Conservation (phyloP, 2,797 vertebrate genomes). For the Pseudochirops cupreus region DNA sequence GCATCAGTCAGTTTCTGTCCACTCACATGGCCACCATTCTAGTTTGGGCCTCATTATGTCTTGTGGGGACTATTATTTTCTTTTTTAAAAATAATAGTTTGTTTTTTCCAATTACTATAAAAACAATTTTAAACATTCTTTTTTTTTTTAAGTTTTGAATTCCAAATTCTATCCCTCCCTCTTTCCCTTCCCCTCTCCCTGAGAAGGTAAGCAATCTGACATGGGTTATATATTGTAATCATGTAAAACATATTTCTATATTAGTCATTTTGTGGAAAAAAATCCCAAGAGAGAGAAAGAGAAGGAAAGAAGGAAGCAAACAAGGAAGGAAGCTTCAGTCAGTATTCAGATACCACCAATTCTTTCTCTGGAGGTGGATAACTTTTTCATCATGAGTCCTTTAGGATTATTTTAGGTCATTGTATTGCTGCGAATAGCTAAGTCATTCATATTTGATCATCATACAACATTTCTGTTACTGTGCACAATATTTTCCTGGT, state of each 20-base stretch:
- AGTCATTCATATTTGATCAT: neutral
- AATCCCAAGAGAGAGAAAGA: too few species aligned
- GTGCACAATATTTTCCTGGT: neutral
- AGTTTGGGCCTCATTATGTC: neutral
- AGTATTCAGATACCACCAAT: neutral
- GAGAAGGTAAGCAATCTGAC: neutral
- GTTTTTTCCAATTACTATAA: neutral
- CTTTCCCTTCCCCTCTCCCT: neutral
- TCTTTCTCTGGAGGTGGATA: neutral
- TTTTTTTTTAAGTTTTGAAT: neutral
- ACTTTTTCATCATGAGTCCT: neutral
- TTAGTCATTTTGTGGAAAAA: neutral
- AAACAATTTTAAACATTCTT: neutral
- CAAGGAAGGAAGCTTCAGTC: neutral
- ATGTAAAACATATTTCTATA: neutral
- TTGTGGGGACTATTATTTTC: neutral
- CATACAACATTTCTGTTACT: neutral
- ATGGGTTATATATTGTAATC: neutral
- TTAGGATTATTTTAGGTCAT: neutral
- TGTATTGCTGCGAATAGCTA: neutral
- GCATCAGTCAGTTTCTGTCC: neutral
- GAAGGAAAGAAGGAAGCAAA: neutral
- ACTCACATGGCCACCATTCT: neutral
- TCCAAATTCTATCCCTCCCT: neutral
- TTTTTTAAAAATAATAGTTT: neutral